Evolutionary conservation across 2,797 vertebrate species (phyloP), one percentile per base, ranked within the genome.

Genomic region (Argyrosomus regius): DNA sequence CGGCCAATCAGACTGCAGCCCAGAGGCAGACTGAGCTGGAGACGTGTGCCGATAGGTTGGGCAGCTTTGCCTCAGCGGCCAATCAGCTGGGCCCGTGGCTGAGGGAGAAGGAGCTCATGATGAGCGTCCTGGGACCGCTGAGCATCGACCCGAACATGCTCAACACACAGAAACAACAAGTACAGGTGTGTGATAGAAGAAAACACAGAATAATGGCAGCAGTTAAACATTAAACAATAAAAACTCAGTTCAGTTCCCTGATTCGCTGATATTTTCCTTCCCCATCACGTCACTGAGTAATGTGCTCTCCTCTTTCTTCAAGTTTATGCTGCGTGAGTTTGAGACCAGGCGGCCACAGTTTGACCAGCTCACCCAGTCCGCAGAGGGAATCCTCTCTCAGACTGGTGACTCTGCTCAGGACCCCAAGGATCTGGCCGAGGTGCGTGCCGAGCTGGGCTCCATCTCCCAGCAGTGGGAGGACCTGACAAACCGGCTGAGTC

Each of bases 291-390:
- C 20, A 28, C 17, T 78, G 13, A 72, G 31, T 67, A 24, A 28
- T 53, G 3, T 26, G 10, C 10, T 54, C 17, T 53, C 4, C 8
- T 59, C 45, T 41, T n/a, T 26, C 6, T 46, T 73, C 18, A 89
- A 99, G 98, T 99, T 99, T 91, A 99, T 99, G 98, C 93, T 99
- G 88, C 98, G 98, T 59, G 98, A 99, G 95, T 99, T 99, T 80
- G 98, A 99, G 93, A 96, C 96, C 4, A 95, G 98, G 0, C 95
- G 91, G 61, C 96, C 97, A 0, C 98, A 99, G 94, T 98, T 97
- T 1, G 96, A 98, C 78, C 97, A 99, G 92, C 93, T 99, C 82
- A 98, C 97, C 16, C 96, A 96, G 86, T 96, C 98, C 0, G 98
- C 98, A 0, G 95, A 96, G 90, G 97, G 97, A 58, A 97, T 99